Percentiles rank a stretch among this genome's conserved stretches.
phyloP scores from a whole-genome alignment of 2,888 invertebrate genomes.

The Leptinotarsa rubiginosa region DNA sequence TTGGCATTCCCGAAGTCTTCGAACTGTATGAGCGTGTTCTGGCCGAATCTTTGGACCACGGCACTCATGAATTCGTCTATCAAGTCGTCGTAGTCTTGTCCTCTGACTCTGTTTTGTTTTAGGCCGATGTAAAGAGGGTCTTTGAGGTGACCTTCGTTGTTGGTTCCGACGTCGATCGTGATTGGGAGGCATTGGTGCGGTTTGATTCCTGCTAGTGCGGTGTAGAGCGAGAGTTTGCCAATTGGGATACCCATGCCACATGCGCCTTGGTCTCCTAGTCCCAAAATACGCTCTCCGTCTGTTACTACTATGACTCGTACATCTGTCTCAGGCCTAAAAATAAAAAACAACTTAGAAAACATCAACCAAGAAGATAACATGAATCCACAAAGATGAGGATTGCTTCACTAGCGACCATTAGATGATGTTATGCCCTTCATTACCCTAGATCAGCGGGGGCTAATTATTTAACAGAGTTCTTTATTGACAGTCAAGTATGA shows the following conservation, averaged over 20 bases:
- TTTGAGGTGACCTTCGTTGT: slow-evolving; percentile 75
- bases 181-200: slow-evolving; percentile 96
- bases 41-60: slow-evolving; percentile 85
- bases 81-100: slow-evolving; percentile 89
- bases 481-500: too few relatives aligned
- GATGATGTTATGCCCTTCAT: too few relatives aligned
- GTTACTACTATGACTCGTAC: slow-evolving; percentile 94
- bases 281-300: slow-evolving; percentile 97
- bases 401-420: too few relatives aligned
- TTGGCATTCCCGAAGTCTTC: slow-evolving; percentile 99
- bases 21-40: slow-evolving; percentile 90
- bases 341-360: background rate
- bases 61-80: slow-evolving; percentile 98
- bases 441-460: too few relatives aligned
- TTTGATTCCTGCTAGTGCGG: slow-evolving; percentile 95
- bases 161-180: slow-evolving; percentile 94
- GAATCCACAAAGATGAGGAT: too few relatives aligned
- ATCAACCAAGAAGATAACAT: too few relatives aligned
- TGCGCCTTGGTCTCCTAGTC: slow-evolving; percentile 96
- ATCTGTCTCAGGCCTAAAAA: slow-evolving; percentile 83
- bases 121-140: slow-evolving; percentile 97
- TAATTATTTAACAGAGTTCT: too few relatives aligned
- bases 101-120: slow-evolving; percentile 85
- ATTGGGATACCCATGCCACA: slow-evolving; percentile 99
- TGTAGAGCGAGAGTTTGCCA: slow-evolving; percentile 96